A percentile compares a stretch with the other conserved stretches of the same genome.
Conservation (phyloP, 35 echinoderm and acorn worm genomes). For the Stichopus chloronotus region DNA sequence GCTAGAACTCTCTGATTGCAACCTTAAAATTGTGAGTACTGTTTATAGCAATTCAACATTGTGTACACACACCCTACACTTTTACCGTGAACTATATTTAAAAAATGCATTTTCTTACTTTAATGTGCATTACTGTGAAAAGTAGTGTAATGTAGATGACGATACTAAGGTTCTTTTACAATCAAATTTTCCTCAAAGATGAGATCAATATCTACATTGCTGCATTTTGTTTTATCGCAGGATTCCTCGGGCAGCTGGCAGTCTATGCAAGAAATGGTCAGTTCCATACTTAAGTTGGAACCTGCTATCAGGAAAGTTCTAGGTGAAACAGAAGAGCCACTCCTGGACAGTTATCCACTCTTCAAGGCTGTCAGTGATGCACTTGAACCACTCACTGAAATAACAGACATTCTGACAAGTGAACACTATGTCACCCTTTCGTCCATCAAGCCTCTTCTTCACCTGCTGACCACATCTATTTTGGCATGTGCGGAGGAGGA, state of each 20-base stretch:
- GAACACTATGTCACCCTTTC: constrained; percentile 56
- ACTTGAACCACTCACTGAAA: constrained; percentile 9
- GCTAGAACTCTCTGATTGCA: constrained; percentile 16
- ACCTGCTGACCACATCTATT: constrained; percentile 36
- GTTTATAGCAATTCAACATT: background rate
- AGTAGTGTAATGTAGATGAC: too few species aligned
- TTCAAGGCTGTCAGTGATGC: constrained; percentile 35
- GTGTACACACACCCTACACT: too few species aligned
- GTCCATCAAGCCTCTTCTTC: constrained; percentile 43
- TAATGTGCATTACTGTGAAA: too few species aligned
- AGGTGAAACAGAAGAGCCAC: constrained; percentile 3
- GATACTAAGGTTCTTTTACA: too few species aligned
- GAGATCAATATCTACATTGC: too few species aligned
- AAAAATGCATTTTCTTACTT: too few species aligned
- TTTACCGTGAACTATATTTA: too few species aligned
- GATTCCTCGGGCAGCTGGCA: constrained; percentile 41
- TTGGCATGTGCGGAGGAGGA: constrained; percentile 1
- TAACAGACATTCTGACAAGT: constrained; percentile 28
- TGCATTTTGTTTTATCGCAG: constrained; percentile 25
- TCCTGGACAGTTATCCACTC: constrained; percentile 10
- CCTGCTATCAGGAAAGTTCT: constrained; percentile 45
- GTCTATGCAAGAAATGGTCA: constrained; percentile 30
- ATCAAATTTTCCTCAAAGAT: too few species aligned
- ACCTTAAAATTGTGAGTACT: constrained; percentile 36
- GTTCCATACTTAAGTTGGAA: constrained; percentile 16